Evolutionary conservation across 2,113 vertebrate genomes (phyloP), one percentile per base, ranked within the genome.

Genomic region (Lichenostomus cassidix): DNA sequence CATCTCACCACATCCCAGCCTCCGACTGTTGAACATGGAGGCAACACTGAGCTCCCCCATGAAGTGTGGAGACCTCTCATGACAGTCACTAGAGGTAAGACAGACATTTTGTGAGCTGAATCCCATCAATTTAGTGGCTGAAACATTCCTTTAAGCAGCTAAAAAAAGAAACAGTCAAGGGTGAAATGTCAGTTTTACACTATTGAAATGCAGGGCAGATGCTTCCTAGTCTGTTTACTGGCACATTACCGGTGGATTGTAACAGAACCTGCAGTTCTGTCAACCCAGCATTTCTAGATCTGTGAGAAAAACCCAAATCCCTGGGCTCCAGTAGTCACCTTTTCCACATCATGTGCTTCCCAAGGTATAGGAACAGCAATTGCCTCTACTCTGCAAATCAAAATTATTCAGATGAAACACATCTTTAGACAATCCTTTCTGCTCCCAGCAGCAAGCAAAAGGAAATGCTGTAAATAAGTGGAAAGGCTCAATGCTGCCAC

Each of bases 401-500:
- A 49, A 12, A 23, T 74, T 67, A 28, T 13, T 59, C 53, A 56
- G 75, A 50, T 55, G n/a, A 86, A 87, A 46, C n/a, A 42, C 20
- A 70, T 17, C 50, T 91, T 73, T 19, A 83, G 67, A 53, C 24
- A 65, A 28, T 44, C 22, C 68, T 31, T 77, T 92, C 63, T 77
- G 55, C 37, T 77, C 15, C 37, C 12, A 46, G 10, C 1, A 3
- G 55, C 22, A 42, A 75, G 65, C 47, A 83, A 79, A 64, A 90
- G 83, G 79, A 92, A 89, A 78, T 53, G 77, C 46, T 87, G 77
- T 42, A 83, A 68, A 42, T 70, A 80, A 77, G 55, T 83, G 73
- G 53, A 90, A 86, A 81, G 37, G 69, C 63, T 87, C 31, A 2
- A 5, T 83, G 55, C 63, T 93, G 41, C 59, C 4, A 20, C 49